These are phyloP conservation scores for Lobophora halterata DNA, from an alignment of 2,888 invertebrate species.

Conservation along the genomic window DNA sequence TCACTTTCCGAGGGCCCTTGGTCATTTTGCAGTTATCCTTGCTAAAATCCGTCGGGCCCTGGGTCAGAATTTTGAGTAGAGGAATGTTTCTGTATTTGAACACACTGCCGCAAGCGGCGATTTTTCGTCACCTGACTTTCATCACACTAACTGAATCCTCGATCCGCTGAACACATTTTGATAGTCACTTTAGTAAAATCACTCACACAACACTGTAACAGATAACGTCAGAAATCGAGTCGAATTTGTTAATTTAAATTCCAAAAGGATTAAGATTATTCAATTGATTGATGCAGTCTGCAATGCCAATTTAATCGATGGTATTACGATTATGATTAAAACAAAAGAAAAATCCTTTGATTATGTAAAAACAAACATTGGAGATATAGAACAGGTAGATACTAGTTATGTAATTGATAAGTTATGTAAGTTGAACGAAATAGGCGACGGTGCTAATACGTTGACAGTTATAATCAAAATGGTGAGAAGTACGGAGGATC, in stretches of 20 bases:
- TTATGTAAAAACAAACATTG: neutral
- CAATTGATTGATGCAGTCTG: constrained; percentile 48
- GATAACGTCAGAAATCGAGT: constrained; percentile 33
- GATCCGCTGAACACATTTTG: constrained; percentile 48
- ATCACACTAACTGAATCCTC: constrained; percentile 51
- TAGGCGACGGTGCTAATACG: constrained; percentile 23
- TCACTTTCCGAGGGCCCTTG: constrained; percentile 81
- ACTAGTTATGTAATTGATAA: constrained; percentile 7
- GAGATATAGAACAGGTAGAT: constrained; percentile 1
- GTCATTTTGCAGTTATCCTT: constrained; percentile 79
- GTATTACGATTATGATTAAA: neutral
- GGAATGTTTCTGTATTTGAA: constrained; percentile 69
- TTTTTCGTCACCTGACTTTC: constrained; percentile 63
- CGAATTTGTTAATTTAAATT: constrained; percentile 41
- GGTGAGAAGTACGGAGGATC: constrained; percentile 41
- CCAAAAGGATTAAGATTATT: constrained; percentile 40
- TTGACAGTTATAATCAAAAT: constrained; percentile 34
- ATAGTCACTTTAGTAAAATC: constrained; percentile 24
- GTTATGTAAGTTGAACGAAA: constrained; percentile 21
- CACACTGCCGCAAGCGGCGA: constrained; percentile 60
- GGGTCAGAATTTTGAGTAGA: constrained; percentile 73
- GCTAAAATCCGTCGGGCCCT: constrained; percentile 71
- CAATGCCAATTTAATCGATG: constrained; percentile 31
- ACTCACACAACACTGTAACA: constrained; percentile 25
- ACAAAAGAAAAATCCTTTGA: too few relatives aligned